These are phyloP conservation scores for Alaudala cheleensis DNA, from an alignment of 2,113 vertebrate genomes.

Conservation along the genomic window DNA sequence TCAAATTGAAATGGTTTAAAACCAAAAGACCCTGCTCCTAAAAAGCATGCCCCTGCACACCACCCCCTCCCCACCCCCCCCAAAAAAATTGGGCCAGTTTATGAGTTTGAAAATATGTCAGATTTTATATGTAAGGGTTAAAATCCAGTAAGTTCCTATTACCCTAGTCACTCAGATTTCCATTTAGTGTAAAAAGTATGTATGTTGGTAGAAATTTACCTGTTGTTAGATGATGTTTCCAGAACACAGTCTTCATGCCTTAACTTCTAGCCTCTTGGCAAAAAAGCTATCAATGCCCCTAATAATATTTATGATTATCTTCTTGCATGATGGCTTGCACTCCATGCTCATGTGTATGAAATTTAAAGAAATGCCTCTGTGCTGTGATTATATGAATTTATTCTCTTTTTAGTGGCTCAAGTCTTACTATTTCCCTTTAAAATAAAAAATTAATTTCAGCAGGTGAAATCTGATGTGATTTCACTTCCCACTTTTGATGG, in stretches of 20 bases:
- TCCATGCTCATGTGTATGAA: neutral
- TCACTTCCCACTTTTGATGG: neutral
- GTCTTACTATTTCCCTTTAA: neutral
- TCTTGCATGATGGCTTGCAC: neutral
- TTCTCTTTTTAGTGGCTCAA: neutral
- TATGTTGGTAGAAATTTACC: neutral
- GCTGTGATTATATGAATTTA: neutral
- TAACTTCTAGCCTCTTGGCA: neutral
- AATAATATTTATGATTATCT: neutral
- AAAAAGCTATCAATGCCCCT: neutral
- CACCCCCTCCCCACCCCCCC: rapidly evolving
- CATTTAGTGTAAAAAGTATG: rapidly evolving
- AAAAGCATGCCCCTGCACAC: rapidly evolving
- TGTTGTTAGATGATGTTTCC: neutral
- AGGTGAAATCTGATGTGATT: neutral
- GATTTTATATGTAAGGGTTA: neutral
- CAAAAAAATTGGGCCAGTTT: neutral
- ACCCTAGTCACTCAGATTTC: neutral
- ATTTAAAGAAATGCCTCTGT: neutral
- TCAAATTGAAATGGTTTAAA: neutral
- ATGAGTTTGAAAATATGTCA: neutral
- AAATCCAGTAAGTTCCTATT: neutral
- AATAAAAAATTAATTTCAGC: slow-evolving; percentile 32
- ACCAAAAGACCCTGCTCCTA: rapidly evolving
- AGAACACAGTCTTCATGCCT: neutral